Base-by-base conservation (phyloP, 2,888 invertebrate species). In the Nymphalis c-album region DNA sequence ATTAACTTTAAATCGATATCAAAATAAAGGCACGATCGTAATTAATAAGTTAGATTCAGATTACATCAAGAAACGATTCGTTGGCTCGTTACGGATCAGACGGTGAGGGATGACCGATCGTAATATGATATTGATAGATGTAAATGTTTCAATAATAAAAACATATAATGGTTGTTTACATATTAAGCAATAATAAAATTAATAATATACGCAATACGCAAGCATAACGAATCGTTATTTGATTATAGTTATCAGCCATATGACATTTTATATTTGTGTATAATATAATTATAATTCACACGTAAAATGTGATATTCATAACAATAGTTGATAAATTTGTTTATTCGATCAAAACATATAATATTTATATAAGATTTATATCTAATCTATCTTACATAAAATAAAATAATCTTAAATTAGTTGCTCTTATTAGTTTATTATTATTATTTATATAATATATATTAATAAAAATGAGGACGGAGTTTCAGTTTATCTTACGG, bases 391-490 rank as follows among this genome's bases (percentile, higher is more conserved):
- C 57, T 57, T 57, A 57, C 40, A 57, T 40, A 18, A 40, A 17
- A 18, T 18, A 17, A 40, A 17, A 18, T 35, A 40, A 31, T 40
- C 57, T 57, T 57, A 57, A 2, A 40, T 57, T 57, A 57, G 7
- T 57, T 17, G 1, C 13, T 40, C 13, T 2, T 13, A 13, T 40
- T 40, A 40, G 3, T 48, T n/a, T n/a, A n/a, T n/a, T n/a, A n/a
- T n/a, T n/a, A n/a, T n/a, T n/a, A 48, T n/a, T 48, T 26, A 26
- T 48, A 48, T 47, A 46, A 31, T 31, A 60, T 47, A 47, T 31
- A n/a, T 26, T 51, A 46, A 10, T 22, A n/a, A 18, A 35, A 53
- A 64, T 35, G 22, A 50, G 68, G 68, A 70, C 68, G 68, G 70
- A 67, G 8, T 40, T 68, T 63, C 47, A 20, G 6, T 13, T 50